Conservation (phyloP, 2,888 invertebrate genomes). For the Nineta flava region DNA sequence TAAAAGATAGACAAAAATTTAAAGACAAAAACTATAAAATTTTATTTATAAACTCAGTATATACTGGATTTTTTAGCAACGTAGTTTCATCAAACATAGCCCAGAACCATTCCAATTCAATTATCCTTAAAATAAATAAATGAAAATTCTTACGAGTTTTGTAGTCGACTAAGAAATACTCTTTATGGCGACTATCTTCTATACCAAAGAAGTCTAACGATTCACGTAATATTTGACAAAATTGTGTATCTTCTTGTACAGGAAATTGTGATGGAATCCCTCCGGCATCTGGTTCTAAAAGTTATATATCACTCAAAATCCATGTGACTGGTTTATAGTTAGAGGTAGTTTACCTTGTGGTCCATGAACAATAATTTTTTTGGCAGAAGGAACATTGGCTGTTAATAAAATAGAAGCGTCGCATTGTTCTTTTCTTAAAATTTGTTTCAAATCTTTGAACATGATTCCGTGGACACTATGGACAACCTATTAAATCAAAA, state of each 20-base stretch:
- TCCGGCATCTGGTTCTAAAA: constrained; percentile 55
- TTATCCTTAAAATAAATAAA: background rate
- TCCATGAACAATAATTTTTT: constrained; percentile 96
- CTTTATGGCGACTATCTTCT: constrained; percentile 71
- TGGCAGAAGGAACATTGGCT: constrained; percentile 97
- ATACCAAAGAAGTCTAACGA: constrained; percentile 95
- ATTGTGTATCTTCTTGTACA: constrained; percentile 95
- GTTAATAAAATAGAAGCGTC: constrained; percentile 95
- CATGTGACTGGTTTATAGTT: background rate
- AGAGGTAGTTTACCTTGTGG: constrained; percentile 43
- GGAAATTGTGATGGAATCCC: constrained; percentile 98
- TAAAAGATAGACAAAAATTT: too few species aligned
- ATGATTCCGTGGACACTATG: constrained; percentile 98
- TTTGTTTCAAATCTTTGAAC: constrained; percentile 99
- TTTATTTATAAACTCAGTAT: too few species aligned
- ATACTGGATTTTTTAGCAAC: too few species aligned
- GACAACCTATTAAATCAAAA: constrained; percentile 50
- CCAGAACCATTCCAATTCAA: too few species aligned
- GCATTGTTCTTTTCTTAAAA: constrained; percentile 95
- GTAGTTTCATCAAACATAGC: too few species aligned
- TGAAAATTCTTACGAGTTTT: constrained; percentile 70
- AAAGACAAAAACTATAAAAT: too few species aligned
- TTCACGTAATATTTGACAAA: constrained; percentile 86
- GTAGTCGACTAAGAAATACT: constrained; percentile 93
- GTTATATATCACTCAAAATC: background rate